phyloP scores from a whole-genome alignment of 1,140 invertebrate species.

The Scaptomyza hsui region DNA sequence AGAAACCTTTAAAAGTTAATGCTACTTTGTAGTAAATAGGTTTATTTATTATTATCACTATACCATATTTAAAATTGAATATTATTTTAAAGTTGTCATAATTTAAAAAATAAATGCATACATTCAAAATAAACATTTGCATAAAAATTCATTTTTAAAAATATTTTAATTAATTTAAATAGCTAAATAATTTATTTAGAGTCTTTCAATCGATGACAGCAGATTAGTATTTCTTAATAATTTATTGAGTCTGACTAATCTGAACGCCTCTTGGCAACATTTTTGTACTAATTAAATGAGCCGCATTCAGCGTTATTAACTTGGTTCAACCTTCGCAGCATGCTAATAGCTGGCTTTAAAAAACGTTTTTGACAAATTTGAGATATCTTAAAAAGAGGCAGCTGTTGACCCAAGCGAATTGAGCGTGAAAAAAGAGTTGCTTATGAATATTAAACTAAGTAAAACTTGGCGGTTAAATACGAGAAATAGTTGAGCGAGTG shows the following conservation, averaged over 20 bases:
- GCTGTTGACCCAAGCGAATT: conserved; percentile 47
- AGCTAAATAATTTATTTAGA: neutral
- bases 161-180: neutral
- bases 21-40: too few relatives aligned
- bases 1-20: too few relatives aligned
- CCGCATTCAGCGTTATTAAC: conserved; percentile 25
- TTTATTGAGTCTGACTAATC: conserved; percentile 2
- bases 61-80: too few relatives aligned
- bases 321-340: conserved; percentile 34
- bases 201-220: conserved; percentile 13
- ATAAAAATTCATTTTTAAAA: too few relatives aligned
- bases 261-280: conserved; percentile 8
- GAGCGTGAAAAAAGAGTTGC: conserved; percentile 42
- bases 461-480: conserved; percentile 1
- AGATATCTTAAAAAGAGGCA: conserved; percentile 5
- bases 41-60: too few relatives aligned
- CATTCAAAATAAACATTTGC: too few relatives aligned
- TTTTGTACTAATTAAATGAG: conserved; percentile 10
- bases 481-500: conserved; percentile 1
- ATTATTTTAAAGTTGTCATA: too few relatives aligned
- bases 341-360: conserved; percentile 53
- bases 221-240: conserved; percentile 4
- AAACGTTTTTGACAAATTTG: conserved; percentile 48
- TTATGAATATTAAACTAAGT: conserved; percentile 19
- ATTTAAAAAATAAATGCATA: too few relatives aligned